Base-by-base conservation (phyloP, 2,888 invertebrate genomes). In the Petrolisthes manimaculis region DNA sequence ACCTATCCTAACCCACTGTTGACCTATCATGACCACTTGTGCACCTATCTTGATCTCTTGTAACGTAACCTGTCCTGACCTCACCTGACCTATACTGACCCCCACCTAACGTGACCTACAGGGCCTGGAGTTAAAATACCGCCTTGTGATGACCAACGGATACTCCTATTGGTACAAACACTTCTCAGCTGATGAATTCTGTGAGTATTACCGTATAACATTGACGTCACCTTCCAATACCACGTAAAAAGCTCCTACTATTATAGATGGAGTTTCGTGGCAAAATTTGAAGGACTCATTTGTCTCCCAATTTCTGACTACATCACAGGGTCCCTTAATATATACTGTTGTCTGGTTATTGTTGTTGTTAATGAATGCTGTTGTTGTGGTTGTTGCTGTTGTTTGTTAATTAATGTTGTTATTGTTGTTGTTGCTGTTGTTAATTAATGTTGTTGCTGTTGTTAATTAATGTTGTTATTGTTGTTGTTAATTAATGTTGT, bases 151-250 rank as follows among this genome's bases (percentile, higher is more conserved):
- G 97, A 97, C 97, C 0, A 98, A 98, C 93, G 97, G 97, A 0
- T 94, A 95, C 0, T 94, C 95, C 0, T 96, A 95, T 0, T 97
- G 97, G 96, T 96, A 96, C 92, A 95, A 96, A 92, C 98, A 98
- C 92, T 98, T 97, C 92, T 98, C 98, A 0, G 98, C 97, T 9
- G 98, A 98, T 93, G 97, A 98, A 93, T 97, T 98, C 93, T 97
- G 98, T 97, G 94, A 95, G 96, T 94, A 79, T 3, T 56, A 9
- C n/a, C n/a, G n/a, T n/a, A 37, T 37, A 37, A 37, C 37, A 37
- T 37, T 37, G 37, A 37, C 37, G 37, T 37, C 37, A 37, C 37
- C 37, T 1, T 2, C 37, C 37, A 37, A 37, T 37, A 37, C 37
- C n/a, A n/a, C n/a, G n/a, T n/a, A n/a, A n/a, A n/a, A n/a, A n/a